Conservation (phyloP, 2,797 vertebrate genomes). For the Dromococcyx pavoninus region DNA sequence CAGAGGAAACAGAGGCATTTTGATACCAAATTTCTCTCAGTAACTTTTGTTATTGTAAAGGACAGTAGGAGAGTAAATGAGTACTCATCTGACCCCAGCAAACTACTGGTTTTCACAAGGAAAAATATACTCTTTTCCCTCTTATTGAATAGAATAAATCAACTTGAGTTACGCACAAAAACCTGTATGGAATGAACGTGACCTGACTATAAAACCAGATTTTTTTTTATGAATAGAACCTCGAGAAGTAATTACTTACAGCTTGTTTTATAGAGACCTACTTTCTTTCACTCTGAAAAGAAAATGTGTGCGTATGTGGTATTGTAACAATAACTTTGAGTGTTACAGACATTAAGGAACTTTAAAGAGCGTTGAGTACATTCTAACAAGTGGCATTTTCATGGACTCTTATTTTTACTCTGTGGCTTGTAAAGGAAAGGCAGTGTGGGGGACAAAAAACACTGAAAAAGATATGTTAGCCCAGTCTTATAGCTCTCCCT, state of each 20-base stretch:
- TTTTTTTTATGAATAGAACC: conserved; percentile 27
- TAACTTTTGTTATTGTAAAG: neutral
- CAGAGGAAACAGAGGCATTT: neutral
- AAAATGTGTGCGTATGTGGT: neutral
- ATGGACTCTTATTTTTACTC: neutral
- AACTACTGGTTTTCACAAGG: neutral
- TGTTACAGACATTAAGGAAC: neutral
- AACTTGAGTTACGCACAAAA: conserved; percentile 12
- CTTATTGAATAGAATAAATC: conserved; percentile 14
- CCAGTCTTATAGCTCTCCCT: neutral
- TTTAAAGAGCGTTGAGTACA: neutral
- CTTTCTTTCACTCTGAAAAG: conserved; percentile 1
- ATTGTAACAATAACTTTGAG: neutral
- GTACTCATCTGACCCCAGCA: neutral
- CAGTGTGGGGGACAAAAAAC: rapidly evolving
- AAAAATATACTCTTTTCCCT: neutral
- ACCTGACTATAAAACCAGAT: conserved; percentile 35
- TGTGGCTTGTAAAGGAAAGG: neutral
- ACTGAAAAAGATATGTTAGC: neutral
- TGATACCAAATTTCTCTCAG: neutral
- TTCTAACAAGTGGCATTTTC: neutral
- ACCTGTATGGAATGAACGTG: neutral
- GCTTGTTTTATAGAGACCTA: conserved; percentile 29
- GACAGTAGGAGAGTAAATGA: neutral
- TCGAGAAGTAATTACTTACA: conserved; percentile 43